These are phyloP conservation scores for Eurystomus gularis DNA, from an alignment of 2,113 vertebrate species.

Conservation along the genomic window DNA sequence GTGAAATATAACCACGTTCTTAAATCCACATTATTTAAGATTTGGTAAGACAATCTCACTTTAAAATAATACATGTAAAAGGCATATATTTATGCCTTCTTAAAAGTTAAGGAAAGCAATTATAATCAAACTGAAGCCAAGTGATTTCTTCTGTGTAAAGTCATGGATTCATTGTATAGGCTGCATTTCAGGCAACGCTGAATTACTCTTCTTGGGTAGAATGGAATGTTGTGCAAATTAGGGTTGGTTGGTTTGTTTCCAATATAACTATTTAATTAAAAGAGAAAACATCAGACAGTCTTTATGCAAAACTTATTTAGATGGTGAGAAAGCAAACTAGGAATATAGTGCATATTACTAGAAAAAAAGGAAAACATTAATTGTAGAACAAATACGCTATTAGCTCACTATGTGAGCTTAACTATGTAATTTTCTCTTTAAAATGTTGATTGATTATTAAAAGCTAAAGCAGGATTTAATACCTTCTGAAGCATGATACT, in stretches of 20 bases:
- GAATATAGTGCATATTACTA: not conserved
- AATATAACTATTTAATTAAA: not conserved
- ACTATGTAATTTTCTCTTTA: not conserved
- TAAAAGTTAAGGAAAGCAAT: not conserved
- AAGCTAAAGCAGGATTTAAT: not conserved
- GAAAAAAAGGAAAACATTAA: not conserved
- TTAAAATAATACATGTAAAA: not conserved
- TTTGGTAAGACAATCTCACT: not conserved
- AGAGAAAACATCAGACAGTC: not conserved
- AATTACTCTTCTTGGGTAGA: not conserved
- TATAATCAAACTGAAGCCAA: not conserved
- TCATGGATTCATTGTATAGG: not conserved
- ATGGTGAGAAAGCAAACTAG: not conserved
- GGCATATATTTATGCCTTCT: not conserved
- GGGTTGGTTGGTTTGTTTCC: not conserved
- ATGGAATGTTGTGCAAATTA: not conserved
- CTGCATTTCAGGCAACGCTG: not conserved
- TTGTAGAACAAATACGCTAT: not conserved
- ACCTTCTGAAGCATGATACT: not conserved
- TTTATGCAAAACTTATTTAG: not conserved
- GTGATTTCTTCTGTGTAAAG: not conserved
- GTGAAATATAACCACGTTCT: not conserved
- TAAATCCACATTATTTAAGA: not conserved
- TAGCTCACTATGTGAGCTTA: not conserved
- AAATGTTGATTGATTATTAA: not conserved